These are phyloP conservation scores for Gnathonemus longibarbis DNA, from an alignment of 2,113 vertebrate species.

Conservation along the genomic window DNA sequence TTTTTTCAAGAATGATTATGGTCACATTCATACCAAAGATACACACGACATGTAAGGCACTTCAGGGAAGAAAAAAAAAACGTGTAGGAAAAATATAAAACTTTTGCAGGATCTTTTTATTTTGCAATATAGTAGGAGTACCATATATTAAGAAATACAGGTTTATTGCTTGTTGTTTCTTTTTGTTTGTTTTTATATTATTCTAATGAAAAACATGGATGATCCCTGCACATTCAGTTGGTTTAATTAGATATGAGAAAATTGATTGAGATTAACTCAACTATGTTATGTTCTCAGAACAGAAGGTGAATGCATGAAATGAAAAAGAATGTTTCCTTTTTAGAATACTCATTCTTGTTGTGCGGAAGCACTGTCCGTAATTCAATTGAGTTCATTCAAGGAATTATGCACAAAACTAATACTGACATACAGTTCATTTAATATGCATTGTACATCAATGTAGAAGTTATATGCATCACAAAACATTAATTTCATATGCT, in stretches of 20 bases:
- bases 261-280: not conserved
- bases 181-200: not conserved
- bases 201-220: not conserved
- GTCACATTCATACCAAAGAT: not conserved
- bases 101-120: not conserved
- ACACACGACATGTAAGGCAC: not conserved
- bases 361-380: not conserved
- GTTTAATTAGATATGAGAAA: not conserved
- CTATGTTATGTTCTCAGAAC: not conserved
- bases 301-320: not conserved
- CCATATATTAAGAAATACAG: not conserved
- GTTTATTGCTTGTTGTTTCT: not conserved
- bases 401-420: not conserved
- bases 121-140: not conserved
- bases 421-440: not conserved
- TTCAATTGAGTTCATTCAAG: not conserved
- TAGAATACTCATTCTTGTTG: not conserved
- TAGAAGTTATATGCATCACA: not conserved
- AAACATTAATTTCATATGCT: not conserved
- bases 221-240: not conserved
- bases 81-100: not conserved
- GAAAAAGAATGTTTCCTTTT: not conserved
- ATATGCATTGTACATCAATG: not conserved
- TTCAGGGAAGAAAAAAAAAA: not conserved
- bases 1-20: not conserved